Evolutionary conservation across 2,113 vertebrate species (phyloP), one percentile per base, ranked within the genome.

Genomic region (Pundamilia nyererei): DNA sequence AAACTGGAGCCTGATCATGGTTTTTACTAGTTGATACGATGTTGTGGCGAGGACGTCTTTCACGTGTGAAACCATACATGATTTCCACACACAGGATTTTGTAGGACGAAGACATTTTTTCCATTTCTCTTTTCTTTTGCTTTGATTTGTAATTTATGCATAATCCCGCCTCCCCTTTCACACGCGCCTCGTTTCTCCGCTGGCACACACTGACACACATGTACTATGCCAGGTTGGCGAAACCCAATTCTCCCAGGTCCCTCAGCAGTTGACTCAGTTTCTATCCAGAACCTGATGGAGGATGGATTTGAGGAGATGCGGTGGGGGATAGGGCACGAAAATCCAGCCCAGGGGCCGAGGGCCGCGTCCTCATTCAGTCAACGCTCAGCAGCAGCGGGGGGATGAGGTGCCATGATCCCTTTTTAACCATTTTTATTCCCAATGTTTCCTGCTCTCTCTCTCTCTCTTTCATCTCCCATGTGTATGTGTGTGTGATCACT

Each of bases 231-330:
- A 89, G 87, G 89, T 92, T 88, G 93, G 91, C 84, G 77, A 96
- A 96, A 90, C 80, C 86, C 82, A 19, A 45, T 93, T 95, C 88
- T 94, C 88, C 87, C 58, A 82, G 51, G 87, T 92, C 93, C 91
- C 83, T 90, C 88, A 83, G 89, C 89, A 84, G 89, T 94, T 91
- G 89, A 93, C 92, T 92, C 90, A 81, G 89, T 95, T 95, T 94
- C 88, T 86, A 89, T 88, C 83, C 86, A 58, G 85, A 89, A 83
- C 89, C 90, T 77, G 89, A 90, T 68, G 87, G 85, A 92, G 89
- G 90, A 93, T 82, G 80, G 68, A 93, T 93, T 24, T 33, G 40
- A 19, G 84, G 87, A 86, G 90, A 85, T 47, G 86, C 13, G 82
- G 55, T 40, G 80, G 60, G 65, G 83, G 49, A 65, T 65, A 65